Evolutionary conservation across 23 tunicate genomes (phyloP).

Genomic region (Halocynthia roretzi): DNA sequence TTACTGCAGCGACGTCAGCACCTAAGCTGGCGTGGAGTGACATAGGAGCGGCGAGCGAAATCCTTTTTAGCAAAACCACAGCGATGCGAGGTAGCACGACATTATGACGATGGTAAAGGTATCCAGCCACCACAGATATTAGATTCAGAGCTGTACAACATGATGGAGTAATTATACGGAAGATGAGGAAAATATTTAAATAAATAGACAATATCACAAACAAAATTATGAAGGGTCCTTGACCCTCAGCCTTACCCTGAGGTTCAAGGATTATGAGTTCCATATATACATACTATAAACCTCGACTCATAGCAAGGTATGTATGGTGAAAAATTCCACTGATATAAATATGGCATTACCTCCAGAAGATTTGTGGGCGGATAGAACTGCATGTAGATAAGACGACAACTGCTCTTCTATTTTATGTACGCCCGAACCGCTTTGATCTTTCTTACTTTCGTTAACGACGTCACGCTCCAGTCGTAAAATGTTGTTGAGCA

Average conservation of each 20-base stretch:
- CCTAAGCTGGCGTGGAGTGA: slow-evolving; percentile 81
- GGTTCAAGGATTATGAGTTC: too few relatives aligned
- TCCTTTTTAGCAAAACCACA: slow-evolving; percentile 55
- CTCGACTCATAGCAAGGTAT: neutral
- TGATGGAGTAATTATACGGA: neutral
- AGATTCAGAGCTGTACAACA: slow-evolving; percentile 41
- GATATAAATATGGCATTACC: neutral
- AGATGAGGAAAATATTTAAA: neutral
- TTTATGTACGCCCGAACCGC: slow-evolving; percentile 3
- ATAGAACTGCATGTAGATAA: slow-evolving; percentile 2
- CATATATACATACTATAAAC: neutral
- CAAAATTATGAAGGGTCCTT: too few relatives aligned
- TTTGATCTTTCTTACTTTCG: neutral
- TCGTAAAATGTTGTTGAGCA: slow-evolving; percentile 68
- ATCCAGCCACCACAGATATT: slow-evolving; percentile 64
- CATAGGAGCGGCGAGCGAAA: slow-evolving; percentile 80
- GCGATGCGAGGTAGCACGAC: slow-evolving; percentile 68
- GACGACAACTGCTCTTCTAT: neutral
- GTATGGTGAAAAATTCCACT: neutral
- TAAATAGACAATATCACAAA: neutral
- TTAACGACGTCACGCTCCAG: slow-evolving; percentile 21
- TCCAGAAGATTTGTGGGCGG: neutral
- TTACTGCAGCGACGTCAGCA: slow-evolving; percentile 48
- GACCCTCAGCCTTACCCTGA: too few relatives aligned
- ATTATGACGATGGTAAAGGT: slow-evolving; percentile 68